Percentiles rank a stretch among this genome's conserved stretches.
Conservation (phyloP, 2,888 invertebrate genomes). For the Lacanobia wlatinum region DNA sequence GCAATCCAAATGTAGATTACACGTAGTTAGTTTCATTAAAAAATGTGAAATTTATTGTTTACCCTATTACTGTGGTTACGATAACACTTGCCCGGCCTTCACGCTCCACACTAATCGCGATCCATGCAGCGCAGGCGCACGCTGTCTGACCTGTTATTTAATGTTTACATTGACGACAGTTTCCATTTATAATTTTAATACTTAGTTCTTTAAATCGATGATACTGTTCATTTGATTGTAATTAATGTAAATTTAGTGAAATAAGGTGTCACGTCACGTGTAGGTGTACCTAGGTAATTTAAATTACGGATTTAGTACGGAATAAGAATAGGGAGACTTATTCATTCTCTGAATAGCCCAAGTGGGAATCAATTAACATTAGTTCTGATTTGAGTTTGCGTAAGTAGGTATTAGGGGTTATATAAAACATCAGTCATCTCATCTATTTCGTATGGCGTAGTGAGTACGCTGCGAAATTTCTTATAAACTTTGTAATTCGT, state of each 20-base stretch:
- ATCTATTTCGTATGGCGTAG: conserved; percentile 60
- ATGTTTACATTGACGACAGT: conserved; percentile 70
- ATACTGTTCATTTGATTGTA: conserved; percentile 41
- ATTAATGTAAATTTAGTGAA: conserved; percentile 50
- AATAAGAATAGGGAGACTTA: conserved; percentile 10
- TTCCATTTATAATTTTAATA: conserved; percentile 57
- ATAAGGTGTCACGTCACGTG: conserved; percentile 29
- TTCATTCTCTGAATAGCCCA: conserved; percentile 11
- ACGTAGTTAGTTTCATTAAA: conserved; percentile 42
- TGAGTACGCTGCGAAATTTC: conserved; percentile 78
- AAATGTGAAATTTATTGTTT: conserved; percentile 71
- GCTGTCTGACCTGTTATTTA: conserved; percentile 75
- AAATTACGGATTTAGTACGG: conserved; percentile 10
- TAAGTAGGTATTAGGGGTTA: too few species aligned
- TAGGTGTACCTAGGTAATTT: too few species aligned
- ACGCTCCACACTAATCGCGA: conserved; percentile 80
- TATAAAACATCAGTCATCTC: neutral
- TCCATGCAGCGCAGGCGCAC: conserved; percentile 72
- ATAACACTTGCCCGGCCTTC: conserved; percentile 83
- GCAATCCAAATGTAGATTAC: conserved; percentile 19
- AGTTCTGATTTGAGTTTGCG: neutral
- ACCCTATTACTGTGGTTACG: conserved; percentile 72
- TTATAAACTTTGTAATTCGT: conserved; percentile 76
- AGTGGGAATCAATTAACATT: neutral
- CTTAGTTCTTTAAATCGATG: conserved; percentile 49